These are phyloP conservation scores for Engraulis encrasicolus DNA, from an alignment of 2,113 vertebrate species.

Conservation along the genomic window DNA sequence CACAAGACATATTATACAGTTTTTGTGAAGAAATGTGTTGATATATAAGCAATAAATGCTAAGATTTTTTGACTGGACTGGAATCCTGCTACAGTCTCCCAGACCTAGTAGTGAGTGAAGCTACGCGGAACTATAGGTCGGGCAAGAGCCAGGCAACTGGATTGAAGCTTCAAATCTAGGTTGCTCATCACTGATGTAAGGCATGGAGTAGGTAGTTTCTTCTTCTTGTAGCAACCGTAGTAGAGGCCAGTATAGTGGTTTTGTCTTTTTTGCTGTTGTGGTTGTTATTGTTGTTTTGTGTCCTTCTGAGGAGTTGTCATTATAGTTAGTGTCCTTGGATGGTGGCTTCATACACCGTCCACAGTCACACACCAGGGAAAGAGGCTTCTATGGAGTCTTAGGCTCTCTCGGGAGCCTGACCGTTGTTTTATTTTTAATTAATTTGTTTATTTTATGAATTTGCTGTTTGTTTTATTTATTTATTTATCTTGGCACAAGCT, in stretches of 20 bases:
- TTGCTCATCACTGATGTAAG: no score
- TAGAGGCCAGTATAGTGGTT: background rate
- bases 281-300: background rate
- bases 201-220: no score
- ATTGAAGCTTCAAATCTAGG: no score
- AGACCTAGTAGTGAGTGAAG: no score
- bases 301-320: background rate
- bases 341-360: background rate
- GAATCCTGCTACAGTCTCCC: no score
- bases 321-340: background rate
- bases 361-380: background rate
- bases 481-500: background rate
- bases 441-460: background rate
- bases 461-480: slow-evolving; percentile 16
- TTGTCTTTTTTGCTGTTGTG: no score
- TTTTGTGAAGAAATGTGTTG: no score
- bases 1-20: no score
- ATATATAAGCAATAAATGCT: no score
- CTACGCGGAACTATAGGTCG: no score
- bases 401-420: background rate
- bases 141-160: no score
- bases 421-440: slow-evolving; percentile 10
- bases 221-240: background rate
- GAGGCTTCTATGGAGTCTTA: background rate
- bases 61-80: no score